Percentiles rank a stretch among this genome's conserved stretches.
Conservation (phyloP, 2,113 vertebrate genomes). For the Trogon melanurus region DNA sequence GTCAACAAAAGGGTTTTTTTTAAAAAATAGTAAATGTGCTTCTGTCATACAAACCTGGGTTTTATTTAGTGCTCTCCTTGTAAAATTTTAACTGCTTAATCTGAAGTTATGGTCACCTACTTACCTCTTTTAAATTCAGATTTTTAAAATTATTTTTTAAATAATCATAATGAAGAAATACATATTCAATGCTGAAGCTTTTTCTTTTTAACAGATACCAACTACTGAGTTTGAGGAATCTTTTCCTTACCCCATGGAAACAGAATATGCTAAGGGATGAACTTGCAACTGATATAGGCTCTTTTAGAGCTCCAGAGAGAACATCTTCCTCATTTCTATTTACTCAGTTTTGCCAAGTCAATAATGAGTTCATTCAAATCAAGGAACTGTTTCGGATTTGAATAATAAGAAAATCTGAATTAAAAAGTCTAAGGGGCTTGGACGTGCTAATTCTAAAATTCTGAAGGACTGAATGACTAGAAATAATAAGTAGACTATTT, state of each 20-base stretch:
- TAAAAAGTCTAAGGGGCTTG: not conserved
- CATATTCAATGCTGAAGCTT: not conserved
- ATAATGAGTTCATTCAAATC: not conserved
- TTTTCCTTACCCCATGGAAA: not conserved
- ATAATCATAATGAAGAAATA: not conserved
- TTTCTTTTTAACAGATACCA: not conserved
- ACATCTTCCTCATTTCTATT: not conserved
- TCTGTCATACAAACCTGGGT: not conserved
- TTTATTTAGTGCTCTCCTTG: not conserved
- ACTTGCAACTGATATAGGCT: not conserved
- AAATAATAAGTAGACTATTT: not conserved
- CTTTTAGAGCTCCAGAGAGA: not conserved
- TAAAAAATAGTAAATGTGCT: not conserved
- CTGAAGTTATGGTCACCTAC: not conserved
- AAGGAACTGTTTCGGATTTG: not conserved
- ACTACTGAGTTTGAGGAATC: not conserved
- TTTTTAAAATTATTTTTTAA: not conserved
- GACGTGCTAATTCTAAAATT: not conserved
- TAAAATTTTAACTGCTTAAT: not conserved
- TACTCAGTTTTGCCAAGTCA: constrained; percentile 32
- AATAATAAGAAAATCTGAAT: not conserved
- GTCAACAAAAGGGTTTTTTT: not conserved
- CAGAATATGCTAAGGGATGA: not conserved
- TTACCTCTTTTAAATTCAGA: not conserved
- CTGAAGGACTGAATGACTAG: not conserved